Conservation (phyloP, 2,888 invertebrate genomes). For the Oscheius sp. region DNA sequence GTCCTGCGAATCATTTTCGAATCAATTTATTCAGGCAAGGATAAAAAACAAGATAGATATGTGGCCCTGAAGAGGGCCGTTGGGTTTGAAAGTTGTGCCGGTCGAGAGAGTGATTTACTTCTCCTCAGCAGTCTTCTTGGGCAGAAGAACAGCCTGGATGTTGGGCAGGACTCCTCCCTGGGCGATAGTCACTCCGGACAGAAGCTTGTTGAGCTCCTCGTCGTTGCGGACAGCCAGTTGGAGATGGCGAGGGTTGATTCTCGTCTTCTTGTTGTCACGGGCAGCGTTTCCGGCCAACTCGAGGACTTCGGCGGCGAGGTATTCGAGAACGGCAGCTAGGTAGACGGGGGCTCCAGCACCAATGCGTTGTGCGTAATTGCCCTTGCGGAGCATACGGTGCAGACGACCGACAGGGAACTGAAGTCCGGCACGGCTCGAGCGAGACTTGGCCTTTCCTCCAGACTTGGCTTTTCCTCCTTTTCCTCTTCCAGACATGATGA, state of each 20-base stretch:
- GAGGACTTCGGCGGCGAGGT: slow-evolving; percentile 69
- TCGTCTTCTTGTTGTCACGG: slow-evolving; percentile 76
- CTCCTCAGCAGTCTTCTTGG: slow-evolving; percentile 70
- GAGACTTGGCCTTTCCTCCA: slow-evolving; percentile 44
- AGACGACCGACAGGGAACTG: slow-evolving; percentile 73
- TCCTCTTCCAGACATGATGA: no score
- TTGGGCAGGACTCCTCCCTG: slow-evolving; percentile 84
- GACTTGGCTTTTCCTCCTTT: no score
- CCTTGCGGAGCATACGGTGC: slow-evolving; percentile 70
- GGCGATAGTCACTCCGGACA: slow-evolving; percentile 83
- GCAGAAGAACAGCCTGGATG: slow-evolving; percentile 71
- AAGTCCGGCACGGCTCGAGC: slow-evolving; percentile 69
- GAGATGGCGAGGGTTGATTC: slow-evolving; percentile 75
- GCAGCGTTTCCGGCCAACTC: slow-evolving; percentile 74
- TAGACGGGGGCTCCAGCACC: slow-evolving; percentile 60
- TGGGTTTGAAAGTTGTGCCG: slow-evolving; percentile 48
- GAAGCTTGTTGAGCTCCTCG: slow-evolving; percentile 71
- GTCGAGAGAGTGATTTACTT: neutral
- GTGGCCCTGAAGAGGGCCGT: slow-evolving; percentile 69
- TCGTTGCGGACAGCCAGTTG: slow-evolving; percentile 72
- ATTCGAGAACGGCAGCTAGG: slow-evolving; percentile 69
- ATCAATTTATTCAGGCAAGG: no score
- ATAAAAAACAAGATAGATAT: slow-evolving; percentile 25
- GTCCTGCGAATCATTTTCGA: no score
- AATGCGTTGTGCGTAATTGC: slow-evolving; percentile 69